Conservation (phyloP, 2,888 invertebrate genomes). For the Catocala fraxini region DNA sequence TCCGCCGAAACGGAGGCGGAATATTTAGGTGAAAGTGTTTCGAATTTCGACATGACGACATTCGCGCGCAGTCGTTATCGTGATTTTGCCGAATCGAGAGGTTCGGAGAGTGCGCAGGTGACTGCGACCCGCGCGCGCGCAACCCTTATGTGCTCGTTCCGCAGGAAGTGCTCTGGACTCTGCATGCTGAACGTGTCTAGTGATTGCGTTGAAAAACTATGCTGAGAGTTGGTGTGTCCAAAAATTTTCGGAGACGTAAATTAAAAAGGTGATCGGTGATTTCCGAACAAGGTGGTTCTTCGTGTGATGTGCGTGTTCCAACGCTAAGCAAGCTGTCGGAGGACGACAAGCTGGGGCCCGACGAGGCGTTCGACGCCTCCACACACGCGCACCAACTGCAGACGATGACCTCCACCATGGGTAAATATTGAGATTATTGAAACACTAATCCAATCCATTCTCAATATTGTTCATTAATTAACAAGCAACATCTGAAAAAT, state of each 20-base stretch:
- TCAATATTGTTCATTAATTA: conserved; percentile 1
- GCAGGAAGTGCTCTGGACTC: conserved; percentile 76
- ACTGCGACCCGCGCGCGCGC: conserved; percentile 59
- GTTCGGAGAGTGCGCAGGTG: conserved; percentile 75
- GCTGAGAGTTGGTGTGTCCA: conserved; percentile 79
- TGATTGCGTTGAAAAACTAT: conserved; percentile 77
- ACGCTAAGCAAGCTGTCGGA: conserved; percentile 80
- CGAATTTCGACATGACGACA: conserved; percentile 88
- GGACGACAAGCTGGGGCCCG: conserved; percentile 78
- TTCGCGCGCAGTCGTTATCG: conserved; percentile 88
- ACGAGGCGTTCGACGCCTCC: conserved; percentile 81
- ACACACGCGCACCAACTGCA: conserved; percentile 78
- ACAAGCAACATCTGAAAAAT: conserved; percentile 7
- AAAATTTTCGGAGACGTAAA: conserved; percentile 78
- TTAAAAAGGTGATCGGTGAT: conserved; percentile 82
- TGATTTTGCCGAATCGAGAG: conserved; percentile 87
- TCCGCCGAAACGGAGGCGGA: conserved; percentile 87
- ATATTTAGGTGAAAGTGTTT: conserved; percentile 88
- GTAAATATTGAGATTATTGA: conserved; percentile 69
- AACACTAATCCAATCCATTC: conserved; percentile 23
- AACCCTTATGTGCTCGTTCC: conserved; percentile 64
- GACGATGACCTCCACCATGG: conserved; percentile 87
- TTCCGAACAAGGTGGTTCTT: conserved; percentile 69
- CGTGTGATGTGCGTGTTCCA: conserved; percentile 78
- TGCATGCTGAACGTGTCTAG: conserved; percentile 73